These are phyloP conservation scores for Ptychodera flava DNA, from an alignment of 35 echinoderm and acorn worm species.

Conservation along the genomic window DNA sequence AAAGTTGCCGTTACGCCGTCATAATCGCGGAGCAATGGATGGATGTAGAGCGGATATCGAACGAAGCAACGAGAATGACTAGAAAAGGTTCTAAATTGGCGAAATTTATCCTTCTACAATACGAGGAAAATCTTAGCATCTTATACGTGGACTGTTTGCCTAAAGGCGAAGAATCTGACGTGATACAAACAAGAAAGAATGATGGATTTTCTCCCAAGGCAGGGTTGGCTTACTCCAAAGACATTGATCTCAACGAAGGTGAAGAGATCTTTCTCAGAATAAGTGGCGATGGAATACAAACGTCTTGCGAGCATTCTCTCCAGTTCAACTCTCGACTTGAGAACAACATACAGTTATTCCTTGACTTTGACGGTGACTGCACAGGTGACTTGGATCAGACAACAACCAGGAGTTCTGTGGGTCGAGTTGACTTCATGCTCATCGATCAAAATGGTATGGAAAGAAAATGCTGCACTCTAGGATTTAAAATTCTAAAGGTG, in stretches of 20 bases:
- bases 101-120: not conserved
- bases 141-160: not conserved
- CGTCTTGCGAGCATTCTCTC: not conserved
- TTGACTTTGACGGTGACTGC: not conserved
- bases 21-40: not conserved
- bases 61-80: not conserved
- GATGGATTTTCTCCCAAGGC: not conserved
- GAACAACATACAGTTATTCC: not conserved
- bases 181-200: not conserved
- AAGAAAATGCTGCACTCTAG: not conserved
- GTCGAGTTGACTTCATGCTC: not conserved
- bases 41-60: not conserved
- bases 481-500: not conserved
- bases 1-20: not conserved
- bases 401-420: not conserved
- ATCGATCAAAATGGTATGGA: not conserved
- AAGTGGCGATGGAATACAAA: not conserved
- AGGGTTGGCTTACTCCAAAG: not conserved
- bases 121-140: not conserved
- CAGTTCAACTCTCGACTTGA: not conserved
- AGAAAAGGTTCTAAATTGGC: not conserved
- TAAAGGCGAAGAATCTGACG: not conserved
- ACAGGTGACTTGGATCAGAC: not conserved
- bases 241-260: not conserved
- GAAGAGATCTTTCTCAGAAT: not conserved